Percentiles rank a stretch among this genome's conserved stretches.
These are phyloP conservation scores for Alentia gelatinosa DNA, from an alignment of 2,888 invertebrate genomes.

Conservation along the genomic window DNA sequence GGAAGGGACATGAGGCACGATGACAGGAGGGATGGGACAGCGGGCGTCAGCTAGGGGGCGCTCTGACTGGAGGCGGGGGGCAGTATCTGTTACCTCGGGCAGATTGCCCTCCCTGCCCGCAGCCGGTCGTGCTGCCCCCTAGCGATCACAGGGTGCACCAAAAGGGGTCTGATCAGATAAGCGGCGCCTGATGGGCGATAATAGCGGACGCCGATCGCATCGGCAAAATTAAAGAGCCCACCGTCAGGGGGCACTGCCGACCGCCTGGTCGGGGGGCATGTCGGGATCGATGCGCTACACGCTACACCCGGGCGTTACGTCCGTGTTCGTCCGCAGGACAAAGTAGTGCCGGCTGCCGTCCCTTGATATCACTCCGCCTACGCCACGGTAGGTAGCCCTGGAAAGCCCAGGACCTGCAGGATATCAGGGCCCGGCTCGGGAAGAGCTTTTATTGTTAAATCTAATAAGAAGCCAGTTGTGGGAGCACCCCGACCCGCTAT, in stretches of 20 bases:
- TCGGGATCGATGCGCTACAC: constrained; percentile 15
- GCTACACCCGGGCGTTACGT: background rate
- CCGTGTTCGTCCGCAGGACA: background rate
- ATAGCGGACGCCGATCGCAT: background rate
- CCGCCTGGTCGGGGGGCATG: background rate
- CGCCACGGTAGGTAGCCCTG: too few relatives aligned
- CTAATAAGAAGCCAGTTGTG: too few relatives aligned
- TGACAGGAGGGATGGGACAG: too few relatives aligned
- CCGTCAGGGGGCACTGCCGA: background rate
- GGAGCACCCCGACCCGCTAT: too few relatives aligned
- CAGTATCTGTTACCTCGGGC: background rate
- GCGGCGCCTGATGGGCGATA: constrained; percentile 17
- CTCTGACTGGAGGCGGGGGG: too few relatives aligned
- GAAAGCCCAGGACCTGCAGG: too few relatives aligned
- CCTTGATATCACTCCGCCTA: background rate
- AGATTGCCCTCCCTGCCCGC: background rate
- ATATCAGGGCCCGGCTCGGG: too few relatives aligned
- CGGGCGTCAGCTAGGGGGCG: too few relatives aligned
- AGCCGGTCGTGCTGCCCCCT: background rate
- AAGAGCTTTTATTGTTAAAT: too few relatives aligned
- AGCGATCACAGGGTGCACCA: background rate
- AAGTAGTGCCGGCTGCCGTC: background rate
- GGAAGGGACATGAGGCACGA: too few relatives aligned
- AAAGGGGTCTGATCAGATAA: background rate
- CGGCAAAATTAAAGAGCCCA: background rate